These are phyloP conservation scores for Thamnophis elegans DNA, from an alignment of 2,797 vertebrate species.

Conservation along the genomic window DNA sequence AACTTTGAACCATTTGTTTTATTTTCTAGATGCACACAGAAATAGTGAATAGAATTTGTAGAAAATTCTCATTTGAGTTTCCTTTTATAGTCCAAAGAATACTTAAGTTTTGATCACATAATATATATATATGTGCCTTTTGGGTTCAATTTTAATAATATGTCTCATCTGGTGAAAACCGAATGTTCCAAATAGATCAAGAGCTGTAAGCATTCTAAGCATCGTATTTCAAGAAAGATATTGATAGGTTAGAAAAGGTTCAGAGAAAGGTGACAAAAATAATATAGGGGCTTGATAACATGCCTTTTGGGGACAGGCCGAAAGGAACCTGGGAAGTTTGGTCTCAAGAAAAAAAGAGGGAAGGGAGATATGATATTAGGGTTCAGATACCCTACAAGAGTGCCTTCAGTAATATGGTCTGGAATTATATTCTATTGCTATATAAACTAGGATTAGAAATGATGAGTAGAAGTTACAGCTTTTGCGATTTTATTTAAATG, in stretches of 20 bases:
- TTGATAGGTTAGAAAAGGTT: background rate
- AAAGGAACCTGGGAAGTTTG: background rate
- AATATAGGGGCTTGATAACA: background rate
- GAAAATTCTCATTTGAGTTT: slow-evolving; percentile 38
- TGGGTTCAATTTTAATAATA: slow-evolving; percentile 34
- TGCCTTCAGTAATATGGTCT: background rate
- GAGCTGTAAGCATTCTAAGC: slow-evolving; percentile 5
- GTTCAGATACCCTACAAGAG: background rate
- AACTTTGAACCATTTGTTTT: slow-evolving; percentile 36
- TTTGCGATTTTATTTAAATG: background rate
- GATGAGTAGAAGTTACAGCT: background rate
- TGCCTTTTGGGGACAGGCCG: background rate
- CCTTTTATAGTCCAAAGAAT: slow-evolving; percentile 37
- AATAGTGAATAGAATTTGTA: slow-evolving; percentile 37
- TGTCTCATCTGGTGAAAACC: slow-evolving; percentile 44
- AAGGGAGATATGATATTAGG: background rate
- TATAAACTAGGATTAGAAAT: background rate
- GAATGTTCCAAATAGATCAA: slow-evolving; percentile 32
- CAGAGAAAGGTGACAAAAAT: background rate
- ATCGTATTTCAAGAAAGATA: background rate
- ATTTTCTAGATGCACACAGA: background rate
- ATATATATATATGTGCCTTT: slow-evolving; percentile 37
- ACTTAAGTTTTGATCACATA: slow-evolving; percentile 42
- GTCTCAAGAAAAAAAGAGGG: background rate
- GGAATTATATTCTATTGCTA: background rate